Conservation (phyloP, 2,888 invertebrate genomes). For the Noctua comes region DNA sequence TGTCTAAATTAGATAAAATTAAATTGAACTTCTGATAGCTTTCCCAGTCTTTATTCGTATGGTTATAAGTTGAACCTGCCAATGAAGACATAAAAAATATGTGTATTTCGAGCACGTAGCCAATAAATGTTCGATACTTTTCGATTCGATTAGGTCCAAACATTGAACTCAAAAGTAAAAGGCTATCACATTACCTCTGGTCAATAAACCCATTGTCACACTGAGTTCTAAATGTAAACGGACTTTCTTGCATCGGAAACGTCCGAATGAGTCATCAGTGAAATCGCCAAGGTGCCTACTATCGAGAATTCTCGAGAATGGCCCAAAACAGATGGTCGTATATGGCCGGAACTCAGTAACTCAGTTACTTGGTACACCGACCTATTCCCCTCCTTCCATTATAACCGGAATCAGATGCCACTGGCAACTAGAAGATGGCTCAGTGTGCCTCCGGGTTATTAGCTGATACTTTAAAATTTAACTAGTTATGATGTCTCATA, state of each 20-base stretch:
- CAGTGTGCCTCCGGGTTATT: constrained; percentile 19
- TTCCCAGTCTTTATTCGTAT: background rate
- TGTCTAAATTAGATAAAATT: background rate
- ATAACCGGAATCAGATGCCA: constrained; percentile 26
- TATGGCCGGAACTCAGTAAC: constrained; percentile 7
- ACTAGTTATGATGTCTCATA: background rate
- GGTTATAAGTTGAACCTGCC: background rate
- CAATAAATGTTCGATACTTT: constrained; percentile 26
- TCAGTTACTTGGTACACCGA: constrained; percentile 27
- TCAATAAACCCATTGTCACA: constrained; percentile 64
- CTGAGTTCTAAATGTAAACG: constrained; percentile 29
- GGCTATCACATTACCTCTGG: constrained; percentile 48
- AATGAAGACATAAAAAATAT: background rate
- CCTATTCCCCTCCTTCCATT: constrained; percentile 29
- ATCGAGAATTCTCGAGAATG: constrained; percentile 48
- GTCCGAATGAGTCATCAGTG: constrained; percentile 61
- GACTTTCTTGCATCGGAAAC: constrained; percentile 58
- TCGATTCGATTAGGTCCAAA: constrained; percentile 20
- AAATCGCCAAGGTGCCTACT: constrained; percentile 52
- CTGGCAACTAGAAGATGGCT: constrained; percentile 14
- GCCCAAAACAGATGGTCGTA: constrained; percentile 36
- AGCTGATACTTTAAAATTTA: constrained; percentile 1
- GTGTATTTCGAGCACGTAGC: constrained; percentile 27
- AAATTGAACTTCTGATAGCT: background rate
- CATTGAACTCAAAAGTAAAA: constrained; percentile 57